Base-by-base conservation (phyloP, 2,113 vertebrate genomes). In the Clinocottus analis region DNA sequence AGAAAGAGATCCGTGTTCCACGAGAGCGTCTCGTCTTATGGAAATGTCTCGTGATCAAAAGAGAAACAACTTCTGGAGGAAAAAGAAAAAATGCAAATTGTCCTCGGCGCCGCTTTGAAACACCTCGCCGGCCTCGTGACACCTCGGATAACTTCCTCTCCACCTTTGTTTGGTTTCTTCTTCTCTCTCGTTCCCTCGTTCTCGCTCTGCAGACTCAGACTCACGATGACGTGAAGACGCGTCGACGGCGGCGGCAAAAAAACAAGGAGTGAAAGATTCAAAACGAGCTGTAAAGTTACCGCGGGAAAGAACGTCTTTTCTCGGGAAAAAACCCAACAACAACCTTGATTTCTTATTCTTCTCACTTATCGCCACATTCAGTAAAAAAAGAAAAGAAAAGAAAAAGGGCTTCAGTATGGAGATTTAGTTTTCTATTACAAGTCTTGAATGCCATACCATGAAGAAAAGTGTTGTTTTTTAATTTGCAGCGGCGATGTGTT, bases 21-120 rank as follows among this genome's bases (percentile, higher is more conserved):
- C 77, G 35, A 0, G 5, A 84, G 78, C 90, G 75, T 90, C 80
- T 87, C 75, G 85, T 66, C 59, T 86, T 80, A 72, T 84, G 79
- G 68, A 88, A 85, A 85, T 63, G 56, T n/a, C 17, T 85, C 19
- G 2, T n/a, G 43, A 79, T 88, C 53, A 80, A 78, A 90, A 74
- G 65, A 55, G 56, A 62, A 77, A 76, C 77, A 81, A n/a, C n/a
- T n/a, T n/a, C n/a, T n/a, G n/a, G n/a, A n/a, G n/a, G n/a, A n/a
- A n/a, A n/a, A n/a, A n/a, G n/a, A n/a, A n/a, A n/a, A n/a, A n/a
- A n/a, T n/a, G n/a, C n/a, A n/a, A n/a, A n/a, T n/a, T n/a, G n/a
- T n/a, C n/a, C n/a, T n/a, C n/a, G n/a, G n/a, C n/a, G n/a, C n/a
- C n/a, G n/a, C n/a, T n/a, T n/a, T n/a, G n/a, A n/a, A n/a, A n/a